Evolutionary conservation across 1,140 invertebrate species (phyloP).

Genomic region (Bactericera cockerelli): DNA sequence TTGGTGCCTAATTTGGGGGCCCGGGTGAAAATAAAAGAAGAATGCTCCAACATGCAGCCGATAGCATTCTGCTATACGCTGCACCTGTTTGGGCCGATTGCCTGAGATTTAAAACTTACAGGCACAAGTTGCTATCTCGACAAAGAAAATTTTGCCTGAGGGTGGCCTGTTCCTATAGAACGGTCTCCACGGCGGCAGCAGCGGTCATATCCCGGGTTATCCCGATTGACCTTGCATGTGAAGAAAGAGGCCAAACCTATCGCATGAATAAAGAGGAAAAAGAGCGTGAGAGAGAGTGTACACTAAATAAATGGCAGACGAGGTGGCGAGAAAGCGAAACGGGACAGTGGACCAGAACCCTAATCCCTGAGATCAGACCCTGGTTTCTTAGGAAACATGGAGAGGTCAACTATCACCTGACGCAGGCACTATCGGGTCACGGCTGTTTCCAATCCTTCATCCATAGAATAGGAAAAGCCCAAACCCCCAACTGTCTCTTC

Average conservation of each 20-base stretch:
- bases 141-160: too few relatives aligned
- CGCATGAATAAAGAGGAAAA: neutral
- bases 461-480: neutral
- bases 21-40: conserved; percentile 1
- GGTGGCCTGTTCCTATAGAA: neutral
- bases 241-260: neutral
- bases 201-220: neutral
- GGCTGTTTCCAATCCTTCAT: neutral
- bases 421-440: neutral
- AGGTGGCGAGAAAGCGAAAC: neutral
- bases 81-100: neutral
- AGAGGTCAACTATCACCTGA: neutral
- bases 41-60: neutral
- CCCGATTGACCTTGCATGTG: neutral
- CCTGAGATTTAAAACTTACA: neutral
- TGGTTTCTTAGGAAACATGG: neutral
- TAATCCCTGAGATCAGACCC: conserved; percentile 2
- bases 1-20: neutral
- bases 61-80: neutral
- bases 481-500: neutral
- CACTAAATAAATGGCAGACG: neutral
- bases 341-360: neutral
- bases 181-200: neutral
- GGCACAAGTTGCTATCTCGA: neutral
- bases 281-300: neutral